These are phyloP conservation scores for Loxodonta africana DNA, from an alignment of 2,113 vertebrate species.

Conservation along the genomic window DNA sequence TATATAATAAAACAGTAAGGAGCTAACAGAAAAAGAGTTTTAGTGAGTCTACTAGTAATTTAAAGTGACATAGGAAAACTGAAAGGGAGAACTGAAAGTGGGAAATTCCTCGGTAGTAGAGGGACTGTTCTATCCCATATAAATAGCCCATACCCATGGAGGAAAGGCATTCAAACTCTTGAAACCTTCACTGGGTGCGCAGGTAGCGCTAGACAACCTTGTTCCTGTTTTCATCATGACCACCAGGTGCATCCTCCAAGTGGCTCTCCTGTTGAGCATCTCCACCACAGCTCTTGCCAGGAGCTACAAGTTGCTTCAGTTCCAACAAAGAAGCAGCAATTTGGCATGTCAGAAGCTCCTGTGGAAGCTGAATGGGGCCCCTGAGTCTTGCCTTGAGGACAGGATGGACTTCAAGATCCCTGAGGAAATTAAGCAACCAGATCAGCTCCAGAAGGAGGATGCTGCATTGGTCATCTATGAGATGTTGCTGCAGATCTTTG, in stretches of 20 bases:
- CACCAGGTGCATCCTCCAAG: background rate
- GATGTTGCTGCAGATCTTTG: conserved; percentile 72
- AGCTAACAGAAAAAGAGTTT: background rate
- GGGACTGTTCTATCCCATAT: conserved; percentile 26
- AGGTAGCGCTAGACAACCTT: background rate
- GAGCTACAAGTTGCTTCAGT: background rate
- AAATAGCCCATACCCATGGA: conserved; percentile 71
- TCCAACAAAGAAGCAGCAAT: background rate
- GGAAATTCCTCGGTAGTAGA: conserved; percentile 71
- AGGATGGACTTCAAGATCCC: conserved; percentile 43
- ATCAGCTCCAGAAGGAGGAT: background rate
- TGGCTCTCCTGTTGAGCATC: conserved; percentile 57
- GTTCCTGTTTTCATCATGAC: conserved; percentile 58
- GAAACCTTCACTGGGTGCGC: background rate
- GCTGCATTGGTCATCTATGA: background rate
- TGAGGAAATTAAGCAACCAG: background rate
- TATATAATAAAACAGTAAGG: background rate
- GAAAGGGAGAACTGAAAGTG: conserved; percentile 81
- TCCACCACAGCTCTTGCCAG: background rate
- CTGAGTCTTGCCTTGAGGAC: background rate
- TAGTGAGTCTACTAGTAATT: background rate
- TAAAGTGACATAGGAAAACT: conserved; percentile 81
- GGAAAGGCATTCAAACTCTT: background rate
- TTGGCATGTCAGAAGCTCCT: background rate
- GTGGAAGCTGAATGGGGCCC: background rate